Evolutionary conservation across 2,113 vertebrate species (phyloP), one percentile per base, ranked within the genome.

Genomic region (Danionella cerebrum): DNA sequence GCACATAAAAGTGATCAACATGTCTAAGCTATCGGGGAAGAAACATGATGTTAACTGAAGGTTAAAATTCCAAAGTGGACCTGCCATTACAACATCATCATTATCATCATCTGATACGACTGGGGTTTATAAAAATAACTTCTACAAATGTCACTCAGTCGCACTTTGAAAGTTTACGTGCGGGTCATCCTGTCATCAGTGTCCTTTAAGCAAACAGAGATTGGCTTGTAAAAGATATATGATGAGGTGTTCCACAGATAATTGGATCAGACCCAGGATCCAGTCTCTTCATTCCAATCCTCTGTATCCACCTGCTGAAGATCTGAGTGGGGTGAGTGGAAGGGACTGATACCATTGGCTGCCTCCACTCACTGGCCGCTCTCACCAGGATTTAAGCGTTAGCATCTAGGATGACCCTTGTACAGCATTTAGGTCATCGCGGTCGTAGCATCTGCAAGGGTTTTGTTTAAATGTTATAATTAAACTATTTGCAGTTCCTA

Each of bases 291-390:
- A 3, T 10, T 24, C 10, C 27, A 2, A 21, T 54, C 25, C 5
- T 13, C 45, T 35, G 18, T 41, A 22, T 71, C 72, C 78, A 11
- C 74, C 78, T 76, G 5, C 16, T 83, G 73, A 76, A 63, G 73
- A 68, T 11, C 73, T 74, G 52, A 47, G 78, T 88, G 82, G 85
- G 81, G 84, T 86, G 88, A 85, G 83, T 66, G 38, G 68, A 16
- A 55, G 55, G 70, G 70, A 27, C 12, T 57, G n/a, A 22, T 76
- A 66, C 79, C 73, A 88, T 84, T 87, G 83, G 83, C 78, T 65
- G 44, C 55, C 71, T 2, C 10, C 18, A 6, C 69, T 76, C 76
- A 70, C 42, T 60, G 27, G 24, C 25, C 69, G 57, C 58, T 58
- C 47, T 60, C 68, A 41, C n/a, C 33, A 41, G 48, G 55, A 48